These are phyloP conservation scores for Phengaris arion DNA, from an alignment of 2,888 invertebrate genomes.

Conservation along the genomic window DNA sequence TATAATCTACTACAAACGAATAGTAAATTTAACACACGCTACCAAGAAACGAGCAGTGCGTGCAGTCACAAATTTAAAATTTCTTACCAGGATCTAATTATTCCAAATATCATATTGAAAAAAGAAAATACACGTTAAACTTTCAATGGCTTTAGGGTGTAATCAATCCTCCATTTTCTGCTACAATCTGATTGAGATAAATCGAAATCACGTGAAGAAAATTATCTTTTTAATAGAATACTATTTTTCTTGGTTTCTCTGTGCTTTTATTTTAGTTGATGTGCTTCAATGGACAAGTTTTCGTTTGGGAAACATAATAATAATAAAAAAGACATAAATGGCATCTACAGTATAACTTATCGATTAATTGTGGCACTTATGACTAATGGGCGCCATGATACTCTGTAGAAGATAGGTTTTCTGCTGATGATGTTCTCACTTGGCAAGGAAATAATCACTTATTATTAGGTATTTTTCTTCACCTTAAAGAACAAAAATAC, in stretches of 20 bases:
- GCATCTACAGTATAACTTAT: neutral
- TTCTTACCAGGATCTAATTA: conserved; percentile 76
- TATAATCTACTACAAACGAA: conserved; percentile 25
- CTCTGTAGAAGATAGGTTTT: neutral
- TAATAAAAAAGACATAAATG: neutral
- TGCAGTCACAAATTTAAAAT: conserved; percentile 39
- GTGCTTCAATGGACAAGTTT: neutral
- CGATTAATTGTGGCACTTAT: conserved; percentile 10
- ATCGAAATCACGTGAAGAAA: conserved; percentile 6
- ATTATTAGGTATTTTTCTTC: conserved; percentile 1
- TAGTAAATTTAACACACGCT: conserved; percentile 3
- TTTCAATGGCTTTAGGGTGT: conserved; percentile 35
- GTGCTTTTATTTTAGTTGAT: neutral
- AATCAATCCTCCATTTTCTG: conserved; percentile 26
- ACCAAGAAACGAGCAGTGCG: conserved; percentile 22
- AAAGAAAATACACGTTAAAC: conserved; percentile 68
- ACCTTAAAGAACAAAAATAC: conserved; percentile 11
- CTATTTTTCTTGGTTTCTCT: neutral
- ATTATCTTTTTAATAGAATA: conserved; percentile 9
- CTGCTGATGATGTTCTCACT: neutral
- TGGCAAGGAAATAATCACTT: neutral
- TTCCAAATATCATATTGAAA: conserved; percentile 71
- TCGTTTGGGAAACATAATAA: neutral
- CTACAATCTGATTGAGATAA: conserved; percentile 9
- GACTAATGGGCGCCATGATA: conserved; percentile 2